Evolutionary conservation across 2,113 vertebrate species (phyloP).

Genomic region (Columba livia): DNA sequence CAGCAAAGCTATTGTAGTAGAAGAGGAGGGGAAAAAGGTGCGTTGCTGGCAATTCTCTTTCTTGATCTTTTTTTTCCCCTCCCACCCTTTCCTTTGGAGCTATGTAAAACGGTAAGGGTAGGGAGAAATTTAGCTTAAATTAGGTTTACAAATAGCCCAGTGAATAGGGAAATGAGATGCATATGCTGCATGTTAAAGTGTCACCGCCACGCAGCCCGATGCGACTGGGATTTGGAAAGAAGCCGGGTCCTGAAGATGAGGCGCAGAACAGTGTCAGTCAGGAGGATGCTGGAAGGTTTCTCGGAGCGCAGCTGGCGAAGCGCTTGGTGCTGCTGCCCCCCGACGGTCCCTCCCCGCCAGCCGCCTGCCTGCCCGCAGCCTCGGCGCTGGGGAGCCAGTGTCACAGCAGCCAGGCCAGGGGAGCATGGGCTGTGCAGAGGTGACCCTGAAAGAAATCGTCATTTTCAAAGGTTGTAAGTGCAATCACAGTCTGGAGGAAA

Average conservation of each 20-base stretch:
- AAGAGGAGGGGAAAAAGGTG: accelerated
- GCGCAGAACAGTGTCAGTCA: background rate
- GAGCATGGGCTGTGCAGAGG: background rate
- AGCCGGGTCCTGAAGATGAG: background rate
- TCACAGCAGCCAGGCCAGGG: background rate
- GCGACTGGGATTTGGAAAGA: background rate
- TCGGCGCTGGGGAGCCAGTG: background rate
- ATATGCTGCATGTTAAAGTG: constrained; percentile 18
- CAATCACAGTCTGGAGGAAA: background rate
- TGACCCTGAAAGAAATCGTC: background rate
- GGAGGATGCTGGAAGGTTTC: background rate
- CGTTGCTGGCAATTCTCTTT: background rate
- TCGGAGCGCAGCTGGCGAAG: background rate
- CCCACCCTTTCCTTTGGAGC: background rate
- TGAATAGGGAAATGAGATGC: constrained; percentile 42
- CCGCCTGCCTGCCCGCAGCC: background rate
- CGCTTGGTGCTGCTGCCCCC: constrained; percentile 50
- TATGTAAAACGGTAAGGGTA: background rate
- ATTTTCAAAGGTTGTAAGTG: background rate
- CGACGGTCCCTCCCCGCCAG: background rate
- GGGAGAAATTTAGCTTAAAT: constrained; percentile 29
- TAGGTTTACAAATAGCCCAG: constrained; percentile 60
- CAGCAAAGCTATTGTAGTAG: background rate
- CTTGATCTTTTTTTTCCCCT: background rate
- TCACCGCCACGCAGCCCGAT: background rate